phyloP scores from a whole-genome alignment of 2,113 vertebrate genomes.

The Gobio gobio region DNA sequence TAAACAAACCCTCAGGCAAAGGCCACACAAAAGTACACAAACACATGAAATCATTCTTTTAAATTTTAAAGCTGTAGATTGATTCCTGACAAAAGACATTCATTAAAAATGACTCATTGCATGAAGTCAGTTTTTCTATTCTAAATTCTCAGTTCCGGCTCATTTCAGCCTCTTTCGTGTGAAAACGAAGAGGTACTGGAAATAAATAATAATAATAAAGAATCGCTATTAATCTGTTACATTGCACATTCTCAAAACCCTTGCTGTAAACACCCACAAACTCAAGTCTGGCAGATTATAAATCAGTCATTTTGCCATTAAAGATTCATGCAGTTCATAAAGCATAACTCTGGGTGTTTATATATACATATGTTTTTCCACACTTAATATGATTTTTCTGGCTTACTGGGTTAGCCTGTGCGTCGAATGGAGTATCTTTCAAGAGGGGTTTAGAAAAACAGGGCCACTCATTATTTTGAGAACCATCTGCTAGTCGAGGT shows the following conservation, averaged over 20 bases:
- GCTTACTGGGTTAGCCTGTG: slow-evolving; percentile 6
- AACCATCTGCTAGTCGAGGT: neutral
- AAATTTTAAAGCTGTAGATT: neutral
- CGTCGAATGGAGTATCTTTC: neutral
- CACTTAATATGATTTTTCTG: neutral
- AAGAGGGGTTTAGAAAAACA: neutral
- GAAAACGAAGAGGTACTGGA: neutral
- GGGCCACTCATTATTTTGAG: neutral
- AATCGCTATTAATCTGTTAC: slow-evolving; percentile 84
- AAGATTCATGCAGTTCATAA: slow-evolving; percentile 84
- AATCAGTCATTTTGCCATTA: slow-evolving; percentile 74
- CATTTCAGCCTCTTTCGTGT: neutral
- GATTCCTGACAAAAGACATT: neutral
- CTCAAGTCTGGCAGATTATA: slow-evolving; percentile 78
- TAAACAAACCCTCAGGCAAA: no score
- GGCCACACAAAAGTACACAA: neutral
- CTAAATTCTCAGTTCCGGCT: slow-evolving; percentile 1
- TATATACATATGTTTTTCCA: slow-evolving; percentile 33
- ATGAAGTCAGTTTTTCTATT: neutral
- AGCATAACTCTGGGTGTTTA: slow-evolving; percentile 65
- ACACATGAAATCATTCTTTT: neutral
- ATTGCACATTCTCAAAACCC: slow-evolving; percentile 61
- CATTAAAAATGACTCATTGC: neutral
- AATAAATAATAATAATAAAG: slow-evolving; percentile 73
- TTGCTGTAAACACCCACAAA: slow-evolving; percentile 39